Evolutionary conservation across 92 coral and sea anemone species (phyloP).

Genomic region (Desmophyllum pertusum): DNA sequence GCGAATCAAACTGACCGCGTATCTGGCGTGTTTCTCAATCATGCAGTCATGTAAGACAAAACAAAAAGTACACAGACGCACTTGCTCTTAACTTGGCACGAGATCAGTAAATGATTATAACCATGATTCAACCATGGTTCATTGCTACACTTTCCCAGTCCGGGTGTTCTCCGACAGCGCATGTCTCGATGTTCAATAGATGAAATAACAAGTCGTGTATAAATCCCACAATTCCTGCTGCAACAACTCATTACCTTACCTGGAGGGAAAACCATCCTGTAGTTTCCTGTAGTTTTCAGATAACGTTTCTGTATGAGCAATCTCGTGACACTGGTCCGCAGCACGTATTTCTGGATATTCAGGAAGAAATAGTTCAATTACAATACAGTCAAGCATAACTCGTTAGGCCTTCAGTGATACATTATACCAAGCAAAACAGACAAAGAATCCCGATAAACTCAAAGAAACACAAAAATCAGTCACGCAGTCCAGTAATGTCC

Average conservation of each 20-base stretch:
- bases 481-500: not conserved
- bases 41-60: too few relatives aligned
- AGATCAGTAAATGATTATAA: too few relatives aligned
- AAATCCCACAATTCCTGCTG: not conserved
- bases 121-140: too few relatives aligned
- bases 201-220: not conserved
- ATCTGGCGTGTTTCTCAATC: too few relatives aligned
- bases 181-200: not conserved
- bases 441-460: too few relatives aligned
- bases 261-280: constrained; percentile 11
- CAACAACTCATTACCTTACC: not conserved
- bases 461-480: too few relatives aligned
- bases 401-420: not conserved
- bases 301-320: too few relatives aligned
- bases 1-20: too few relatives aligned
- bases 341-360: not conserved
- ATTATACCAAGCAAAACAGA: not conserved
- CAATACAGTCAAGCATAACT: not conserved
- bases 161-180: too few relatives aligned
- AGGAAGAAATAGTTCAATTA: not conserved
- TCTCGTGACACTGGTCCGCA: not conserved
- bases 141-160: too few relatives aligned
- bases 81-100: too few relatives aligned
- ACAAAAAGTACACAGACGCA: too few relatives aligned
- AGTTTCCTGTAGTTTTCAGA: not conserved